Percentiles rank a stretch among this genome's conserved stretches.
These are phyloP conservation scores for Rhamphomyia laevipes DNA, from an alignment of 2,888 invertebrate species.

Conservation along the genomic window DNA sequence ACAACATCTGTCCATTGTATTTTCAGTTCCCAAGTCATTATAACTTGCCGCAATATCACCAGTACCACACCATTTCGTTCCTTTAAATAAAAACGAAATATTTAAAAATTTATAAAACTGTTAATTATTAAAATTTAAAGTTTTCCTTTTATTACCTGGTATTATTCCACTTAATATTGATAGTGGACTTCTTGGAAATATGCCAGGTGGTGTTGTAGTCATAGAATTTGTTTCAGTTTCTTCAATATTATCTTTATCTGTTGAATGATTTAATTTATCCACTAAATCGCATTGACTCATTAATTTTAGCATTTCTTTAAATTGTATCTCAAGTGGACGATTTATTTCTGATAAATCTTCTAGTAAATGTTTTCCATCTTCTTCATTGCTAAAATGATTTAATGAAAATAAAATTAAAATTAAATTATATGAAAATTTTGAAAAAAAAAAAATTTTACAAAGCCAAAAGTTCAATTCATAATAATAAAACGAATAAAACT, in stretches of 20 bases:
- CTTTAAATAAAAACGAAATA: slow-evolving; percentile 38
- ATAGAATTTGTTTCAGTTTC: slow-evolving; percentile 19
- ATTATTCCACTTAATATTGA: slow-evolving; percentile 67
- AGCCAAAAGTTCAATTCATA: too few species aligned
- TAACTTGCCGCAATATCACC: slow-evolving; percentile 77
- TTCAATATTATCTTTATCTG: slow-evolving; percentile 20
- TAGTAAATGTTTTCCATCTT: slow-evolving; percentile 52
- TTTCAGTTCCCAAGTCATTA: slow-evolving; percentile 67
- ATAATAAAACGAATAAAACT: too few species aligned
- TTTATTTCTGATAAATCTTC: slow-evolving; percentile 50
- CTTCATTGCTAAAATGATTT: slow-evolving; percentile 49
- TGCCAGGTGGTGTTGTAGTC: slow-evolving; percentile 35
- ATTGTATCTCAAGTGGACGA: slow-evolving; percentile 44
- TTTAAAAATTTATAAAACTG: background rate
- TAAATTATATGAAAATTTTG: too few species aligned
- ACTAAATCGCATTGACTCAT: slow-evolving; percentile 71
- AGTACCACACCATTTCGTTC: slow-evolving; percentile 87
- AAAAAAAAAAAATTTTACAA: too few species aligned
- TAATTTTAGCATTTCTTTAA: slow-evolving; percentile 63
- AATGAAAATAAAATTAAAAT: too few species aligned
- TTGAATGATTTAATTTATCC: slow-evolving; percentile 32
- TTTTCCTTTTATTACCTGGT: slow-evolving; percentile 47
- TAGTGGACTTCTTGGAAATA: slow-evolving; percentile 53
- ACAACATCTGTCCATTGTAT: slow-evolving; percentile 70
- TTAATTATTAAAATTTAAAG: too few species aligned